Evolutionary conservation across 1,140 invertebrate species (phyloP).

Genomic region (Lasaia peninsularis): DNA sequence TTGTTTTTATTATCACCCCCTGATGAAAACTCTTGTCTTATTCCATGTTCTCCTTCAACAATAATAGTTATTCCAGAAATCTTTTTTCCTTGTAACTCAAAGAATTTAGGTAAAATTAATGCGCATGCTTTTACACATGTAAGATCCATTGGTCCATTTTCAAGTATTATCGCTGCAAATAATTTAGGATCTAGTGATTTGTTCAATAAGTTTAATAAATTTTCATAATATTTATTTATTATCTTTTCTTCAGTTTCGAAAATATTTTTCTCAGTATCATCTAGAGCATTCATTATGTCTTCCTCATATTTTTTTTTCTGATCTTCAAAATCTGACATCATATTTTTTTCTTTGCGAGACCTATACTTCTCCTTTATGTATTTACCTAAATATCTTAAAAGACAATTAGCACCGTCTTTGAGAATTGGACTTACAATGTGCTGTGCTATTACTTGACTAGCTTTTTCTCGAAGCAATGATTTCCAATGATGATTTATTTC

Average conservation of each 20-base stretch:
- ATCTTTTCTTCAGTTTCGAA: background rate
- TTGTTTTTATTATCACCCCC: background rate
- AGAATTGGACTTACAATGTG: slow-evolving; percentile 3
- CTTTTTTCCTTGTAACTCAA: slow-evolving; percentile 1
- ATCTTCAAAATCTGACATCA: slow-evolving; percentile 2
- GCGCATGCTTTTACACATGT: slow-evolving; percentile 2
- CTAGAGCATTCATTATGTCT: slow-evolving; percentile 1
- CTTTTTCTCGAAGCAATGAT: slow-evolving; percentile 6
- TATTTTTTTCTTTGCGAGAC: slow-evolving; percentile 4
- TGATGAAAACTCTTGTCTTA: slow-evolving; percentile 12
- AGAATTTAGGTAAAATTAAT: background rate
- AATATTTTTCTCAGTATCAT: background rate
- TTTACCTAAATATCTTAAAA: slow-evolving; percentile 6
- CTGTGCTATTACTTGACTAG: slow-evolving; percentile 7
- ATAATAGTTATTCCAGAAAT: background rate
- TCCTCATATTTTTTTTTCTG: slow-evolving; percentile 6
- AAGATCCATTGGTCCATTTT: slow-evolving; percentile 15
- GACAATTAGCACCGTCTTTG: background rate
- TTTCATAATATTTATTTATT: slow-evolving; percentile 6
- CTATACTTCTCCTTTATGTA: background rate
- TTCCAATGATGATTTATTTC: slow-evolving; percentile 14
- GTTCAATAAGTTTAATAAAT: slow-evolving; percentile 13
- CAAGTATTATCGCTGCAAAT: slow-evolving; percentile 14
- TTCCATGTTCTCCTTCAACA: background rate
- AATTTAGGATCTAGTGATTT: slow-evolving; percentile 6